Percentiles rank a stretch among this genome's conserved stretches.
Evolutionary conservation across 2,113 vertebrate species (phyloP).

Genomic region (Polyodon spathula): DNA sequence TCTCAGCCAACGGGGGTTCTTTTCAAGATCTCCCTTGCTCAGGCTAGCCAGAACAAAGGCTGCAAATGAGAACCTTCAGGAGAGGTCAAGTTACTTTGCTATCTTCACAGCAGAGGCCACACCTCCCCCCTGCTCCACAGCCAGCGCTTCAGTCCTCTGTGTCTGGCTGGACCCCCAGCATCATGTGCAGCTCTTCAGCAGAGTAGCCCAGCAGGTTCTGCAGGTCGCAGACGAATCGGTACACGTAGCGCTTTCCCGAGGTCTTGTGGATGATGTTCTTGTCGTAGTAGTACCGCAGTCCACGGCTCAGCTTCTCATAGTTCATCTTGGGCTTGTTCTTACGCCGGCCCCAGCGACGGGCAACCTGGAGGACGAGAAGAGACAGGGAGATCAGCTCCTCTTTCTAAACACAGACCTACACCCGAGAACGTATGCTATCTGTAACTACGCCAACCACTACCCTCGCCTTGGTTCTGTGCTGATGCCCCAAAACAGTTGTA

Average conservation of each 20-base stretch:
- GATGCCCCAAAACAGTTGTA: no score
- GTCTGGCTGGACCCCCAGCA: constrained; percentile 77
- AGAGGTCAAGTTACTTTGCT: constrained; percentile 2
- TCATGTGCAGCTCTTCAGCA: constrained; percentile 71
- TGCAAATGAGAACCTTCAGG: not conserved
- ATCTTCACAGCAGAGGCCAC: not conserved
- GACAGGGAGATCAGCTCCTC: not conserved
- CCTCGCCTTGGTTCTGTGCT: no score
- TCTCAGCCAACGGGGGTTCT: constrained; percentile 5
- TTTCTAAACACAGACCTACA: not conserved
- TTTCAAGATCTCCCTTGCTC: not conserved
- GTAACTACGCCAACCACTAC: not conserved
- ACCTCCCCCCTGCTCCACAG: not conserved
- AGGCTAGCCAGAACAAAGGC: constrained; percentile 9
- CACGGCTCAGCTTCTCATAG: constrained; percentile 82
- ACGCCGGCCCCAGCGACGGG: constrained; percentile 74
- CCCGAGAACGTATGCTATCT: not conserved
- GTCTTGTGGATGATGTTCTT: constrained; percentile 92
- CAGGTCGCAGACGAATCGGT: constrained; percentile 82
- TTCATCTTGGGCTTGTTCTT: constrained; percentile 93
- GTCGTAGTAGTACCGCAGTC: constrained; percentile 80
- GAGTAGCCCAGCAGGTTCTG: constrained; percentile 74
- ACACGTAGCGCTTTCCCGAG: constrained; percentile 77
- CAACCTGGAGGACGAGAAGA: constrained; percentile 50
- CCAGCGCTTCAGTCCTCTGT: constrained; percentile 65